phyloP scores from a whole-genome alignment of 2,797 vertebrate species.

The Xenentodon cancila region DNA sequence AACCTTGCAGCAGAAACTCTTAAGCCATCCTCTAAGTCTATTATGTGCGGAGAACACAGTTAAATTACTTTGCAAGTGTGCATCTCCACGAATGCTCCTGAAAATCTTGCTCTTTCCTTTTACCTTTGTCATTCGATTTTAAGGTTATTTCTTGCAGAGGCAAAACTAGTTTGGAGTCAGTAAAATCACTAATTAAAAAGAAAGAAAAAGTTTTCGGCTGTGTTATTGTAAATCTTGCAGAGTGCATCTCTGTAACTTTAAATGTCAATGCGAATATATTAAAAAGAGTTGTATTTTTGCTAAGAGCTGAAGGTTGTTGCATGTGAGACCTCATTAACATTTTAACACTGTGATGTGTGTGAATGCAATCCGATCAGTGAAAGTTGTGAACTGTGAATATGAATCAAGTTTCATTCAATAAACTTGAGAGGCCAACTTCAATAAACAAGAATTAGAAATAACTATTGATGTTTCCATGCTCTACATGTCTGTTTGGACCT shows the following conservation, averaged over 20 bases:
- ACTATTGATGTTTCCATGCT: neutral
- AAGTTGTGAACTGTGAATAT: neutral
- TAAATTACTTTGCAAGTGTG: neutral
- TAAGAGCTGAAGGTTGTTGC: neutral
- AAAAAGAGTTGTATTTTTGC: neutral
- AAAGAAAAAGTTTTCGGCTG: neutral
- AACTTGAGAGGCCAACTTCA: neutral
- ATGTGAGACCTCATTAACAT: neutral
- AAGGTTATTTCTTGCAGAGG: slow-evolving; percentile 15
- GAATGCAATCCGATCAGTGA: neutral
- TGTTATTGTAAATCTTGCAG: neutral
- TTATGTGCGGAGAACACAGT: slow-evolving; percentile 12
- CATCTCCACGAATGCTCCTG: neutral
- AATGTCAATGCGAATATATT: neutral
- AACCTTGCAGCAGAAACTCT: slow-evolving; percentile 35
- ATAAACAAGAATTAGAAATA: no score
- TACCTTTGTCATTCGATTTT: slow-evolving; percentile 9
- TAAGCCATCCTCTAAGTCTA: slow-evolving; percentile 26
- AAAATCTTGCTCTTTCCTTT: slow-evolving; percentile 8
- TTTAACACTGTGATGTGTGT: neutral
- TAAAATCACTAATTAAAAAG: neutral
- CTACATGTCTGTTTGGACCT: neutral
- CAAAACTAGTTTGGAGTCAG: neutral
- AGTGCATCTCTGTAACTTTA: neutral
- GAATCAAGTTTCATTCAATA: neutral